Conservation (phyloP, 2,888 invertebrate species). For the Netelia fuscicornis region DNA sequence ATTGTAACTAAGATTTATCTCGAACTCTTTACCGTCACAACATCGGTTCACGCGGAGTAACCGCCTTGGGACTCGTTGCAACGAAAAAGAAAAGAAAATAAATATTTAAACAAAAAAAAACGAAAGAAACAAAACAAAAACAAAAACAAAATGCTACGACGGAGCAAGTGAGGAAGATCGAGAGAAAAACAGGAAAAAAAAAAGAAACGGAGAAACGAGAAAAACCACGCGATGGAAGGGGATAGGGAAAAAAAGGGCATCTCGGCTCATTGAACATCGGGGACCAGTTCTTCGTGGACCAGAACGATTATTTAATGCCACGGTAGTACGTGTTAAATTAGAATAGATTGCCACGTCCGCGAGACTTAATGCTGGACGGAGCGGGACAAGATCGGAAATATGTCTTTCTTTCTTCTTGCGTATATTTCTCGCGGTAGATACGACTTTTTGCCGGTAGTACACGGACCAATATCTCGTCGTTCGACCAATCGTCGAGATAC, state of each 20-base stretch:
- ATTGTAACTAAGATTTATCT: slow-evolving; percentile 83
- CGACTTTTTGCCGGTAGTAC: slow-evolving; percentile 18
- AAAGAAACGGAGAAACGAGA: neutral
- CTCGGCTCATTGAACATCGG: slow-evolving; percentile 44
- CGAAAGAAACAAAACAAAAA: neutral
- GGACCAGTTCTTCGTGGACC: slow-evolving; percentile 79
- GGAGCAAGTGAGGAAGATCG: neutral
- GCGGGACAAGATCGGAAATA: slow-evolving; percentile 50
- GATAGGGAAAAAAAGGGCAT: slow-evolving; percentile 50
- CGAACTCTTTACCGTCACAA: slow-evolving; percentile 82
- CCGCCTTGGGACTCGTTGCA: slow-evolving; percentile 64
- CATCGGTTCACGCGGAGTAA: slow-evolving; percentile 78
- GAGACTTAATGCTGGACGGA: slow-evolving; percentile 48
- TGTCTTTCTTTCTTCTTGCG: slow-evolving; percentile 38
- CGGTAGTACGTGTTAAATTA: slow-evolving; percentile 80
- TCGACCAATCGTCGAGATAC: slow-evolving; percentile 2
- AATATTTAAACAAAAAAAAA: neutral
- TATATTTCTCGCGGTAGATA: slow-evolving; percentile 43
- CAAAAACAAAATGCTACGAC: neutral
- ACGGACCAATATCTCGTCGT: slow-evolving; percentile 28
- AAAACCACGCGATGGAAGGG: slow-evolving; percentile 5
- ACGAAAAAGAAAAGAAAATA: slow-evolving; percentile 5
- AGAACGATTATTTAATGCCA: slow-evolving; percentile 82
- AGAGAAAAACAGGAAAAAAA: neutral
- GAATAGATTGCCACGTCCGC: slow-evolving; percentile 79